Conservation (phyloP, 2,888 invertebrate genomes). For the Cylindroiulus punctatus region DNA sequence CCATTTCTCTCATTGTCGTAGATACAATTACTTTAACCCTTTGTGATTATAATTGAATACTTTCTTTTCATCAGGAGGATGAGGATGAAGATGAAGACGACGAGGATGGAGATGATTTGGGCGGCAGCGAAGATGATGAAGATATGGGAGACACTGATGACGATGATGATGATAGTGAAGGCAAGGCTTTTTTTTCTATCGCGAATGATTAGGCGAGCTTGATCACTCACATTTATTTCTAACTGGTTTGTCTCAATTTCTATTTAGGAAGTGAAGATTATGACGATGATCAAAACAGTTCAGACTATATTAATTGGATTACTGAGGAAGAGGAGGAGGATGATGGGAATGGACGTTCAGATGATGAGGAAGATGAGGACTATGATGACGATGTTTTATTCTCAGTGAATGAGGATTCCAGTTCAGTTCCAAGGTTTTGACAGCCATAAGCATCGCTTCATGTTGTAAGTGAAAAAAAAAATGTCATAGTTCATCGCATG, state of each 20-base stretch:
- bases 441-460: neutral
- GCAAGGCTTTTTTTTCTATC: neutral
- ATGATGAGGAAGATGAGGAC: slow-evolving; percentile 56
- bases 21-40: neutral
- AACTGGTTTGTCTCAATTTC: neutral
- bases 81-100: slow-evolving; percentile 58
- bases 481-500: neutral
- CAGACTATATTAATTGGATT: slow-evolving; percentile 12
- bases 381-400: slow-evolving; percentile 56
- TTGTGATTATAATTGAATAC: neutral
- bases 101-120: slow-evolving; percentile 60
- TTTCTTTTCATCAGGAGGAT: neutral
- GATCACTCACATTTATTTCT: neutral
- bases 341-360: neutral
- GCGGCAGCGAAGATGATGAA: slow-evolving; percentile 60
- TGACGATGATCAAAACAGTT: slow-evolving; percentile 31
- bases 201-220: neutral
- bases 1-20: neutral
- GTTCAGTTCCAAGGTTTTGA: neutral
- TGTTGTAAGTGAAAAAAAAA: neutral
- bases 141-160: slow-evolving; percentile 59
- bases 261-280: neutral
- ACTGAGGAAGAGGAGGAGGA: slow-evolving; percentile 5
- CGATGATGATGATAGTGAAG: slow-evolving; percentile 48
- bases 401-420: slow-evolving; percentile 54